Evolutionary conservation across 2,888 invertebrate species (phyloP).

Genomic region (Acleris literana): DNA sequence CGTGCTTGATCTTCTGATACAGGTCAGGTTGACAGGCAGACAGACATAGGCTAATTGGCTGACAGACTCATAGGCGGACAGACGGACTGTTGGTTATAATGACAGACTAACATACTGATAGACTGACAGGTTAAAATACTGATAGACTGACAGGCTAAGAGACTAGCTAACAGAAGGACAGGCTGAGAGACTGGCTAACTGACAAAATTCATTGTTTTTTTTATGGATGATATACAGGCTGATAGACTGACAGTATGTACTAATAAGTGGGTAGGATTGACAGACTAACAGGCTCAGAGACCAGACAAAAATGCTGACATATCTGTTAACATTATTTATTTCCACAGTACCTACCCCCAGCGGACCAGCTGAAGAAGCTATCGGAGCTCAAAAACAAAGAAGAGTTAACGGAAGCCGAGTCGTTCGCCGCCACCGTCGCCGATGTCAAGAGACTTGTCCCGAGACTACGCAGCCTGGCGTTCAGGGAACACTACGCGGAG

Average conservation of each 20-base stretch:
- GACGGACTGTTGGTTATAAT: too few relatives aligned
- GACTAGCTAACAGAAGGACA: neutral
- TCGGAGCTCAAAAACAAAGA: conserved; percentile 89
- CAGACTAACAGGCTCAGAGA: too few relatives aligned
- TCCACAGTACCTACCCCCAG: conserved; percentile 92
- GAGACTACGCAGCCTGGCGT: conserved; percentile 93
- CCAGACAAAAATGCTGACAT: too few relatives aligned
- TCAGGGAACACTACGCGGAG: conserved; percentile 94
- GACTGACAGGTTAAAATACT: neutral
- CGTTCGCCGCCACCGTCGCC: conserved; percentile 95
- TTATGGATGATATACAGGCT: too few relatives aligned
- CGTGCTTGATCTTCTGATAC: conserved; percentile 94
- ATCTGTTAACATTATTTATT: neutral
- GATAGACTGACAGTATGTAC: too few relatives aligned
- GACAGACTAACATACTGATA: neutral
- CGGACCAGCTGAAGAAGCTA: conserved; percentile 94
- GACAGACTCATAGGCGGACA: too few relatives aligned
- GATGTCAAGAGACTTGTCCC: conserved; percentile 94
- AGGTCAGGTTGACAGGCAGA: conserved; percentile 59
- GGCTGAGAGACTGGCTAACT: neutral
- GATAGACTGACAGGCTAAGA: too few relatives aligned
- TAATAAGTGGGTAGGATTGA: too few relatives aligned
- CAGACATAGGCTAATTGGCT: too few relatives aligned
- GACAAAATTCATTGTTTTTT: too few relatives aligned
- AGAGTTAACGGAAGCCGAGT: conserved; percentile 96